A percentile compares a stretch with the other conserved stretches of the same genome.
Evolutionary conservation across 2,797 vertebrate genomes (phyloP).

Genomic region (Tympanoctomys barrerae): DNA sequence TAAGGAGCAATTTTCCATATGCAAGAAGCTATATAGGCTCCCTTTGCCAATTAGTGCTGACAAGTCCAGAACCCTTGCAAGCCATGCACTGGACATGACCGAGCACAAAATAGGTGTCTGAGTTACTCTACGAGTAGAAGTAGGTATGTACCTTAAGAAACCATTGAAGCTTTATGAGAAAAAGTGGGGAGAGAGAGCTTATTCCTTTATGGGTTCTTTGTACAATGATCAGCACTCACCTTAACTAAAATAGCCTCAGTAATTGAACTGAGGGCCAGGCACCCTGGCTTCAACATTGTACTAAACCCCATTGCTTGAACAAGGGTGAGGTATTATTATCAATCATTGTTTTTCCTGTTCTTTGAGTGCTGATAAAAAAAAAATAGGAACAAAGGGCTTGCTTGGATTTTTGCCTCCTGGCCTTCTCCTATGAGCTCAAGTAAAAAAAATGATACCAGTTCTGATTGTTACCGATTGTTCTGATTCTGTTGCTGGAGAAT

Average conservation of each 20-base stretch:
- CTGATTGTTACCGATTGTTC: neutral
- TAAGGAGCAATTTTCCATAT: neutral
- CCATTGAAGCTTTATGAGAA: neutral
- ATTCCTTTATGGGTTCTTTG: neutral
- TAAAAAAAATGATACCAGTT: neutral
- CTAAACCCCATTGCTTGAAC: rapidly evolving
- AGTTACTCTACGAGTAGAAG: neutral
- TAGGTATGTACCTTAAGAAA: neutral
- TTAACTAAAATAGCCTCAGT: neutral
- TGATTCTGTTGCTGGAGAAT: neutral
- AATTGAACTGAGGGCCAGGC: too few species aligned
- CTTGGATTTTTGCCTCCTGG: neutral
- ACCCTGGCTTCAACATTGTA: neutral
- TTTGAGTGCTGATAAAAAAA: neutral
- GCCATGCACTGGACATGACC: neutral
- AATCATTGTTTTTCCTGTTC: neutral
- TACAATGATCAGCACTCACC: neutral
- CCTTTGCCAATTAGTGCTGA: neutral
- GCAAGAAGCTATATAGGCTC: neutral
- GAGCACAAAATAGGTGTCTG: neutral
- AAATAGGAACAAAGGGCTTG: neutral
- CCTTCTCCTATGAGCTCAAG: neutral
- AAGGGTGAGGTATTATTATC: neutral
- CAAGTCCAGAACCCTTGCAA: neutral
- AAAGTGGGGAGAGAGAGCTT: neutral